These are phyloP conservation scores for Tetramorium simillimum DNA, from an alignment of 1,140 invertebrate genomes.

Conservation along the genomic window DNA sequence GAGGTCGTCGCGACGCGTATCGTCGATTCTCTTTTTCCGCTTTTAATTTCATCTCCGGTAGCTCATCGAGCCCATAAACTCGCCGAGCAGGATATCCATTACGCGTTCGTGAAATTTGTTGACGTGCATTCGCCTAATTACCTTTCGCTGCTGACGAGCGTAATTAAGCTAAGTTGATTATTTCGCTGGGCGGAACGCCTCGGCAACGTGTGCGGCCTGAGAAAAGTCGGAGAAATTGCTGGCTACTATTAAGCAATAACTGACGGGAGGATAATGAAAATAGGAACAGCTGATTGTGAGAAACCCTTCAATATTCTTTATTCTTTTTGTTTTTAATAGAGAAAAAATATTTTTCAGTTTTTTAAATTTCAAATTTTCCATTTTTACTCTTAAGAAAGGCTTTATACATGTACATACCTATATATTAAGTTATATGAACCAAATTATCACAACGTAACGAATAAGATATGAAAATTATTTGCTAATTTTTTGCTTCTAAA, in stretches of 20 bases:
- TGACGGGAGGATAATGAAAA: neutral
- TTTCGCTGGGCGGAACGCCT: neutral
- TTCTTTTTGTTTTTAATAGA: neutral
- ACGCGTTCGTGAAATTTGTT: constrained; percentile 36
- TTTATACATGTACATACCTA: too few relatives aligned
- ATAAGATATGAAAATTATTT: too few relatives aligned
- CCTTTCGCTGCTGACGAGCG: constrained; percentile 27
- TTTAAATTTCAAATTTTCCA: neutral
- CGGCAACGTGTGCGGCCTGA: neutral
- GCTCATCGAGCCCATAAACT: neutral
- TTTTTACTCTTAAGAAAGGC: too few relatives aligned
- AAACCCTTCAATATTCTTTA: neutral
- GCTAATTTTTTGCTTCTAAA: too few relatives aligned
- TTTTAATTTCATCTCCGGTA: constrained; percentile 12
- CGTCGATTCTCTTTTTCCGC: neutral
- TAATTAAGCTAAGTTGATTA: constrained; percentile 48
- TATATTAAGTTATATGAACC: too few relatives aligned
- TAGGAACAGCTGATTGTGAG: neutral
- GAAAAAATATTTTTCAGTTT: neutral
- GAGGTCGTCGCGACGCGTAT: constrained; percentile 16
- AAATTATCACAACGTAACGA: too few relatives aligned
- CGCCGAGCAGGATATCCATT: neutral
- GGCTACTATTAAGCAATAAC: constrained; percentile 29
- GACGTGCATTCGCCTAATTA: constrained; percentile 21
- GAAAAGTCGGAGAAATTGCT: constrained; percentile 42